Evolutionary conservation across 1,140 invertebrate species (phyloP).

Genomic region (Aleiodes sp.): DNA sequence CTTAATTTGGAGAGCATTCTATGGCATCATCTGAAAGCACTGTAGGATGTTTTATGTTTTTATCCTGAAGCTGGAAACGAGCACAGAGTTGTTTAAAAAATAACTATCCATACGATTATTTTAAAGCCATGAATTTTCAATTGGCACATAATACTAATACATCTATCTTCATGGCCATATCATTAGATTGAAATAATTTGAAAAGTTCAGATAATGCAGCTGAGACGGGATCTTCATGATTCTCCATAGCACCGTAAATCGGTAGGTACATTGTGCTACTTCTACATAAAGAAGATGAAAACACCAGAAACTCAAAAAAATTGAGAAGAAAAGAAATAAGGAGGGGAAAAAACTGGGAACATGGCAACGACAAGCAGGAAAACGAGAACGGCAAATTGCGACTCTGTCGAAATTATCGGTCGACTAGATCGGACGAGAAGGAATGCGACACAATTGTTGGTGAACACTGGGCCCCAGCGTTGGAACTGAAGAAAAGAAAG

Average conservation of each 20-base stretch:
- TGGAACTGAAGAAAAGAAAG: neutral
- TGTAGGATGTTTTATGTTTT: neutral
- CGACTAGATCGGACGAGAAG: conserved; percentile 52
- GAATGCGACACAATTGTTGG: conserved; percentile 58
- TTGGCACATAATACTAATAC: too few relatives aligned
- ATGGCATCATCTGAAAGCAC: neutral
- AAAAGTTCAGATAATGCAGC: too few relatives aligned
- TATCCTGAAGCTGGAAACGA: neutral
- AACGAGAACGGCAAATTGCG: conserved; percentile 48
- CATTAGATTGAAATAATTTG: too few relatives aligned
- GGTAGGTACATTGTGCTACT: neutral
- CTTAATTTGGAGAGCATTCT: conserved; percentile 3
- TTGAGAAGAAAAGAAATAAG: neutral
- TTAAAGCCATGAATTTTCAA: neutral
- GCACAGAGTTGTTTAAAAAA: neutral
- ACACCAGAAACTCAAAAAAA: neutral
- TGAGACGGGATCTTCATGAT: too few relatives aligned
- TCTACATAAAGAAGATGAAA: neutral
- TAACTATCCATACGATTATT: too few relatives aligned
- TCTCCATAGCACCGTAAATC: too few relatives aligned
- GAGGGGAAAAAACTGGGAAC: neutral
- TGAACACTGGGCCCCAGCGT: conserved; percentile 26
- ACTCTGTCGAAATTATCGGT: conserved; percentile 57
- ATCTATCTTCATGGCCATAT: too few relatives aligned
- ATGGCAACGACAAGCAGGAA: conserved; percentile 12